phyloP scores from a whole-genome alignment of 2,113 vertebrate genomes.

The Hippocampus mohnikei region DNA sequence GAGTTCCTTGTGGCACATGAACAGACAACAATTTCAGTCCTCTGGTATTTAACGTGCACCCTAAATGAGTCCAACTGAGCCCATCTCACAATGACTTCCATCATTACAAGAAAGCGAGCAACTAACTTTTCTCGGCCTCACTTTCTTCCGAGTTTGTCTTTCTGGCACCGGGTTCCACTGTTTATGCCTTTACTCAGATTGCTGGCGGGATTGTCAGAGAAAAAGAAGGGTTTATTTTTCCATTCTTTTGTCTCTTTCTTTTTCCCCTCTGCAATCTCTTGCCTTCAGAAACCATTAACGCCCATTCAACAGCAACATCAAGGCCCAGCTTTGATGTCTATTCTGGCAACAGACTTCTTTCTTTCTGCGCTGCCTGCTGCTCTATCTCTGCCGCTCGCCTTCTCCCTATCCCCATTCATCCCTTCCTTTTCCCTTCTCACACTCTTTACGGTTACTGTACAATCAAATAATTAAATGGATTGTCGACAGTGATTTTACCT shows the following conservation, averaged over 20 bases:
- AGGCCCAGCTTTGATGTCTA: conserved; percentile 93
- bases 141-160: conserved; percentile 55
- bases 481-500: conserved; percentile 84
- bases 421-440: conserved; percentile 57
- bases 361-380: conserved; percentile 70
- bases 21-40: conserved; percentile 6
- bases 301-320: conserved; percentile 93
- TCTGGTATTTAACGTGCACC: conserved; percentile 12
- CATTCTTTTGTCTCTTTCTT: conserved; percentile 66
- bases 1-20: conserved; percentile 1
- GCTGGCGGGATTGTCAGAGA: conserved; percentile 83
- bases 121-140: conserved; percentile 34
- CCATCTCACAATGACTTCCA: conserved; percentile 19
- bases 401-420: conserved; percentile 55
- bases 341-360: conserved; percentile 87
- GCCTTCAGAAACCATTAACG: conserved; percentile 94
- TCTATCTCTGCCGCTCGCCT: conserved; percentile 51
- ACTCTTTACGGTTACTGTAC: conserved; percentile 81
- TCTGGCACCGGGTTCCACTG: conserved; percentile 79
- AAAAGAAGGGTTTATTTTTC: conserved; percentile 82
- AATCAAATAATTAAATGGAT: conserved; percentile 94
- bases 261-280: conserved; percentile 81
- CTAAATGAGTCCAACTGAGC: conserved; percentile 33
- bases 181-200: conserved; percentile 88
- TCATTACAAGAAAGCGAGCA: conserved; percentile 48